These are phyloP conservation scores for Brachyrhaphis roseni DNA, from an alignment of 2,797 vertebrate genomes.

Conservation along the genomic window DNA sequence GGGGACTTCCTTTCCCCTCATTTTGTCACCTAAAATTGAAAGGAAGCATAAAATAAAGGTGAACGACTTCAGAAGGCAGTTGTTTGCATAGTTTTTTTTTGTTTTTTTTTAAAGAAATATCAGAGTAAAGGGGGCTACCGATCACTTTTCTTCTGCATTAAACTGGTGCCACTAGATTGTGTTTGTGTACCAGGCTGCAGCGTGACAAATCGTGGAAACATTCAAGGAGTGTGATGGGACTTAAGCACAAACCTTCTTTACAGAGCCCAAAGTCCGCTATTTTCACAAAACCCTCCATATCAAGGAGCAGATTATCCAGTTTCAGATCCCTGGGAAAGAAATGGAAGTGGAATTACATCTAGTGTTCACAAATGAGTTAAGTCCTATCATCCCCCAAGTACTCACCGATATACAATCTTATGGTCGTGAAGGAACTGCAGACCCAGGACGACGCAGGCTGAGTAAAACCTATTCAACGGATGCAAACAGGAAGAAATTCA, in stretches of 20 bases:
- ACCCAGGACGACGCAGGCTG: conserved; percentile 89
- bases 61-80: neutral
- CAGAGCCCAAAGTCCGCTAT: conserved; percentile 95
- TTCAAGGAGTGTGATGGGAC: neutral
- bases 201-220: neutral
- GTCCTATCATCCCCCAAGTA: neutral
- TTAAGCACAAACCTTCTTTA: conserved; percentile 86
- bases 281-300: conserved; percentile 89
- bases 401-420: conserved; percentile 91
- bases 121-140: neutral
- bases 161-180: neutral
- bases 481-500: neutral
- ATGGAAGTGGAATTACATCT: neutral
- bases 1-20: neutral
- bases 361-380: neutral
- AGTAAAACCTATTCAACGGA: conserved; percentile 83
- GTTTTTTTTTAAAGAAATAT: neutral
- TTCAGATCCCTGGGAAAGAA: conserved; percentile 86
- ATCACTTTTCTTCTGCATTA: neutral
- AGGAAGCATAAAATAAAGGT: neutral
- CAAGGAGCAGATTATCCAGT: conserved; percentile 90
- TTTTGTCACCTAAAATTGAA: neutral
- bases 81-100: neutral
- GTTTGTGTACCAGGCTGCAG: neutral
- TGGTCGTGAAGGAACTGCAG: conserved; percentile 91